phyloP scores from a whole-genome alignment of 2,797 vertebrate genomes.

The Ambastaia sidthimunki region DNA sequence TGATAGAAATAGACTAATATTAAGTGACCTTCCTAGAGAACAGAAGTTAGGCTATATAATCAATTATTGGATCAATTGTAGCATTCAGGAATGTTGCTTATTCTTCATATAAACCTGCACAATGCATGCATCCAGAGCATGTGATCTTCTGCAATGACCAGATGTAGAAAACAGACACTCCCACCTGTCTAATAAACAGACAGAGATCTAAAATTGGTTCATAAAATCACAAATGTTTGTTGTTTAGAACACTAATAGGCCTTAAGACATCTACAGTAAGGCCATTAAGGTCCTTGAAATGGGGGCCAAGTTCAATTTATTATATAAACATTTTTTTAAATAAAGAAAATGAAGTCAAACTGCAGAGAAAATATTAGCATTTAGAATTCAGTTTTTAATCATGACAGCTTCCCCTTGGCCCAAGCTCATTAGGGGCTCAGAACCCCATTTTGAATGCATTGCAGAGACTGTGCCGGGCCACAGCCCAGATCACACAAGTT shows the following conservation, averaged over 20 bases:
- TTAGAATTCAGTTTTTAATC: constrained; percentile 66
- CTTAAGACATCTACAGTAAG: background rate
- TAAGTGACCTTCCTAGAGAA: background rate
- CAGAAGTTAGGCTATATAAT: too few species aligned
- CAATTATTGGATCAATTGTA: too few species aligned
- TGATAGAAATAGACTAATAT: constrained; percentile 1
- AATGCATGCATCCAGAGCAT: background rate
- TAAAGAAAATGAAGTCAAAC: constrained; percentile 60
- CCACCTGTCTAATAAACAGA: background rate
- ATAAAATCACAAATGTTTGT: background rate
- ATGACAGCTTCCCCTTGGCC: constrained; percentile 60
- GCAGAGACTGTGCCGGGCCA: constrained; percentile 50
- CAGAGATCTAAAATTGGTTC: background rate
- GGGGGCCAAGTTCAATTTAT: background rate
- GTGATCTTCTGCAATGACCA: background rate
- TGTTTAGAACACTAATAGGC: too few species aligned
- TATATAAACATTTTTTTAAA: constrained; percentile 15
- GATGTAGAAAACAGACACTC: background rate
- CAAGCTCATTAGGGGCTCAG: constrained; percentile 57
- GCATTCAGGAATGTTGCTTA: too few species aligned
- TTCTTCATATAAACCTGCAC: too few species aligned
- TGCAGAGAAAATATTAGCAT: constrained; percentile 60
- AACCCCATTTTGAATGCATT: constrained; percentile 61
- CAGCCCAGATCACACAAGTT: constrained; percentile 48
- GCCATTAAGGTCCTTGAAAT: constrained; percentile 16